Evolutionary conservation across 2,888 invertebrate species (phyloP), one percentile per base, ranked within the genome.

Genomic region (Drosophila ezoana): DNA sequence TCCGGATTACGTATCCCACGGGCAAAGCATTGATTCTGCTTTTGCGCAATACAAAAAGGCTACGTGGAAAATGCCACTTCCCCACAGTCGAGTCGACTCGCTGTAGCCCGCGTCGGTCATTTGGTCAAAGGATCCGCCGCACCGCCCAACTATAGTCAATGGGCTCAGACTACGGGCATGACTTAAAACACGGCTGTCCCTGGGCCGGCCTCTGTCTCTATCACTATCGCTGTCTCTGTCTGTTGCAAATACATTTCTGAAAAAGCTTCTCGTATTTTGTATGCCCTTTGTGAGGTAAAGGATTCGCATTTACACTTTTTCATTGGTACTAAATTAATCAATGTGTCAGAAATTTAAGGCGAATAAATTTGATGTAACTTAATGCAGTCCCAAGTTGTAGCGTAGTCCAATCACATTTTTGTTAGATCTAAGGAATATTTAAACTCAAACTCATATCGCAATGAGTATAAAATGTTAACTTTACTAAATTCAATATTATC

Each of bases 1-100:
- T 90, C 90, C 90, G 89, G 90, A 89, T 90, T 90, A 90, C 89
- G 83, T 88, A 84, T 86, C 90, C 90, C 89, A 88, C 83, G 84
- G 90, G 82, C 86, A 83, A 78, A 81, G 86, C 86, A 87, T 83
- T 87, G 86, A 86, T 87, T 86, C 82, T 67, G 85, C 61, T 81
- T 79, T 81, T 84, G 85, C 82, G 82, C 79, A 82, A 20, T 71
- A 47, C 61, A 45, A 58, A 65, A 61, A 58, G 43, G 65, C 47
- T 45, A 52, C 64, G 51, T 72, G 51, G 52, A 66, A 64, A 58
- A 59, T 57, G 38, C 51, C 41, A n/a, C 13, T 44, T 16, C 32
- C 64, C 71, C 38, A 59, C 54, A 5, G 1, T 11, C 4, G n/a
- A 5, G 1, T 11, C 4, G n/a, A 11, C 33, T 32, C 59, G 53